Evolutionary conservation across 2,888 invertebrate genomes (phyloP).

Genomic region (Acronicta aceris): DNA sequence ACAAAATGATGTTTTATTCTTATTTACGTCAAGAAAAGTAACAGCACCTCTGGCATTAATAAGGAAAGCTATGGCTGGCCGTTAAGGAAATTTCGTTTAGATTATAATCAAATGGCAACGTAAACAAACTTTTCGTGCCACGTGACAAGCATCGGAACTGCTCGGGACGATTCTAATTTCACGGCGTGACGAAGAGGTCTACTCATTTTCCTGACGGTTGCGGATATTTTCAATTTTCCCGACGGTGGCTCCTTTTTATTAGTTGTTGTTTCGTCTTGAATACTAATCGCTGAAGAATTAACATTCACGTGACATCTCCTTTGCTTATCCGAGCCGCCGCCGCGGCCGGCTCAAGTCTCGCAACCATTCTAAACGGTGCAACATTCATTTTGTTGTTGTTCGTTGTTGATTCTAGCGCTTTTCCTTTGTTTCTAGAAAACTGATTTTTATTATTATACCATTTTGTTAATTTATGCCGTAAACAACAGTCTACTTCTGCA

Average conservation of each 20-base stretch:
- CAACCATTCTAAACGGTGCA: slow-evolving; percentile 38
- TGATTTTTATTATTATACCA: slow-evolving; percentile 1
- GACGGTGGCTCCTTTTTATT: slow-evolving; percentile 85
- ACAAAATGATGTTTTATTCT: slow-evolving; percentile 57
- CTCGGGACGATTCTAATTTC: slow-evolving; percentile 80
- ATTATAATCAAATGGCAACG: slow-evolving; percentile 83
- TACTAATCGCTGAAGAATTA: slow-evolving; percentile 82
- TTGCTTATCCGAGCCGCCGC: slow-evolving; percentile 65
- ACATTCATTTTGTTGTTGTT: slow-evolving; percentile 44
- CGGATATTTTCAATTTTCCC: slow-evolving; percentile 89
- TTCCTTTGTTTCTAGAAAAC: slow-evolving; percentile 23
- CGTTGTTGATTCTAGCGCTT: slow-evolving; percentile 25
- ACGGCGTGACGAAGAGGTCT: slow-evolving; percentile 82
- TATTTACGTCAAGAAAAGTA: slow-evolving; percentile 52
- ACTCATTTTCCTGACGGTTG: slow-evolving; percentile 86
- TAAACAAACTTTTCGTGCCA: slow-evolving; percentile 83
- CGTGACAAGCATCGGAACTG: slow-evolving; percentile 79
- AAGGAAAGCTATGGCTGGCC: slow-evolving; percentile 65
- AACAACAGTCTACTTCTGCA: not conserved
- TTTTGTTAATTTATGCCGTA: not conserved
- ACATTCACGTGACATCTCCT: slow-evolving; percentile 77
- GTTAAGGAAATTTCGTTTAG: slow-evolving; percentile 72
- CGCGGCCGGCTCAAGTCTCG: slow-evolving; percentile 45
- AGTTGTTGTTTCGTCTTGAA: slow-evolving; percentile 87
- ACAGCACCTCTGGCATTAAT: slow-evolving; percentile 58